Base-by-base conservation (phyloP, 2,888 invertebrate genomes). In the Epinotia bilunana region DNA sequence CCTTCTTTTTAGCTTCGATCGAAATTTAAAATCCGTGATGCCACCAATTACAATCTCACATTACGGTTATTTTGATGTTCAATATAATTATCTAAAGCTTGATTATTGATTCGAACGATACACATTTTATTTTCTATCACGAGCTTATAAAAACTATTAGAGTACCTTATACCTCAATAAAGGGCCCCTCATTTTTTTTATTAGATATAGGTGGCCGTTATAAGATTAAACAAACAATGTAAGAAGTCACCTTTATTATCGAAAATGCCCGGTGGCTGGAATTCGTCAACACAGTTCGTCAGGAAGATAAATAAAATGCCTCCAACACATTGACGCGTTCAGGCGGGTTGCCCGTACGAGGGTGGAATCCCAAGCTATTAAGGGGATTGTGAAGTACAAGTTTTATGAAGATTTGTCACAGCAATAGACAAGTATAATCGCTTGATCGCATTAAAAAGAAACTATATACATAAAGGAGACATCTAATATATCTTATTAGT, bases 261-360 rank as follows among this genome's bases (percentile, higher is more conserved):
- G 12, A 57, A 28, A 61, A 28, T 28, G 60, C 28, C 16, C 13
- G 16, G 16, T 16, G 60, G 16, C n/a, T 16, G 33, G 60, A 33
- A 61, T 61, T 61, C 9, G 60, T 33, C 60, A 61, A 61, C 60
- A 33, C 2, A n/a, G 16, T 61, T 61, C 33, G 60, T 33, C 16
- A 33, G 60, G n/a, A 33, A n/a, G 16, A 53, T 49, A 49, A 49
- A 49, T 49, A 53, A 16, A 53, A 53, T 53, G n/a, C 53, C 53
- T 53, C 7, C n/a, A n/a, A 53, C 53, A 53, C n/a, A n/a, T 46
- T 13, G 16, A n/a, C 53, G 53, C 53, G n/a, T 53, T 53, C n/a
- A 53, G n/a, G 2, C 33, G 9, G 7, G 28, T 61, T 9, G n/a
- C 33, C 28, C 33, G 33, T 33, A 33, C 60, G 33, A 9, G 9